phyloP scores from a whole-genome alignment of 2,113 vertebrate genomes.

The Aleadryas rufinucha region DNA sequence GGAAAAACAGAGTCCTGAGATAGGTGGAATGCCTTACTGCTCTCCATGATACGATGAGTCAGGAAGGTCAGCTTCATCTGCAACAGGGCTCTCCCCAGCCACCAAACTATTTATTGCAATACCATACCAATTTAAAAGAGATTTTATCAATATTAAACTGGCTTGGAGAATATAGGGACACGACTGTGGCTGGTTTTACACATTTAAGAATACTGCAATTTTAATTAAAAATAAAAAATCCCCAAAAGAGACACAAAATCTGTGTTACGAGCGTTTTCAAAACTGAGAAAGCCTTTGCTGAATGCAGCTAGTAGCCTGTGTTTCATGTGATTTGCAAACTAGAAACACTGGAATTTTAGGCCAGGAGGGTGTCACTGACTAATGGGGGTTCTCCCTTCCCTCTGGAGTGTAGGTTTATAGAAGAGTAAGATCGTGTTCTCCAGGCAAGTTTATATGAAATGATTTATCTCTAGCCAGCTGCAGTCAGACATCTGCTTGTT shows the following conservation, averaged over 20 bases:
- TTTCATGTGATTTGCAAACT: background rate
- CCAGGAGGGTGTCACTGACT: conserved; percentile 18
- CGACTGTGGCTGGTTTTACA: background rate
- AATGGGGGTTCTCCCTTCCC: conserved; percentile 47
- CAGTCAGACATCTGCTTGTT: conserved; percentile 61
- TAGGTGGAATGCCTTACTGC: background rate
- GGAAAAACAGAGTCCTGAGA: background rate
- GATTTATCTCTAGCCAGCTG: conserved; percentile 57
- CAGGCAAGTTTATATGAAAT: conserved; percentile 42
- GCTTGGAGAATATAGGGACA: background rate
- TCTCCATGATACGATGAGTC: background rate
- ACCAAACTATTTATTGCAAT: background rate
- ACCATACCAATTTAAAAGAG: background rate
- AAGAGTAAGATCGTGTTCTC: conserved; percentile 42
- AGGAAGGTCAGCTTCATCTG: background rate
- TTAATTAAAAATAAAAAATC: background rate
- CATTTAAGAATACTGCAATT: background rate
- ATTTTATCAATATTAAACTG: background rate
- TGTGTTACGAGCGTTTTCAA: background rate
- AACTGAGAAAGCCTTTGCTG: background rate
- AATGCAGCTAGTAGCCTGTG: background rate
- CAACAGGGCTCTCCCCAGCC: background rate
- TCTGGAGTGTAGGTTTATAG: conserved; percentile 27
- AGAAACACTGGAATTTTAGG: conserved; percentile 17
- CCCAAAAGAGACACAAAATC: background rate